Percentiles rank a stretch among this genome's conserved stretches.
Conservation (phyloP, 2,797 vertebrate genomes). For the Simalia tracyae region DNA sequence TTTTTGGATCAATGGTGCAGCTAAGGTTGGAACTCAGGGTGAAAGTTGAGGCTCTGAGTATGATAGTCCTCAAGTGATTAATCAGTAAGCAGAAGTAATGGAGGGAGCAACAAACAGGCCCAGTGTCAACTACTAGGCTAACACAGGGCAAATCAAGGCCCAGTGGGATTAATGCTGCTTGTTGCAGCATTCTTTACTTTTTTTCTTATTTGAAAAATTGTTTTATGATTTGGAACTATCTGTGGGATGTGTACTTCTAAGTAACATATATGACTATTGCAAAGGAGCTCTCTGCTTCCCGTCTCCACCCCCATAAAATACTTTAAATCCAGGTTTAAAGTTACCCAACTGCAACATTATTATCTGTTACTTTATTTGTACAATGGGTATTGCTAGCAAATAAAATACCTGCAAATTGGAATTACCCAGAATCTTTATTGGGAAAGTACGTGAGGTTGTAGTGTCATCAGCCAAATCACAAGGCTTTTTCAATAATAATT, state of each 20-base stretch:
- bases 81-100: not conserved
- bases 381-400: not conserved
- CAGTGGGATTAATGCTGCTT: not conserved
- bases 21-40: not conserved
- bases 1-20: not conserved
- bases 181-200: not conserved
- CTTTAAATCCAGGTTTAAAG: not conserved
- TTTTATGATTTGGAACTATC: not conserved
- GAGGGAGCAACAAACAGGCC: not conserved
- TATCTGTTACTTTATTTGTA: not conserved
- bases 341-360: not conserved
- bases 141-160: not conserved
- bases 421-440: not conserved
- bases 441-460: not conserved
- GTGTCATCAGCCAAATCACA: constrained; percentile 18
- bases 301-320: not conserved
- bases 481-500: not conserved
- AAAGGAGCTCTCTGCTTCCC: not conserved
- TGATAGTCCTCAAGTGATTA: not conserved
- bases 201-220: not conserved
- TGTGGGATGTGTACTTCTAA: not conserved
- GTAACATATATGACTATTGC: not conserved
- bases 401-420: not conserved
- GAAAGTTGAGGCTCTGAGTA: not conserved
- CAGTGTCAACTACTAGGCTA: not conserved